Percentiles rank a stretch among this genome's conserved stretches.
phyloP scores from a whole-genome alignment of 2,888 invertebrate species.

The Melolontha melolontha region DNA sequence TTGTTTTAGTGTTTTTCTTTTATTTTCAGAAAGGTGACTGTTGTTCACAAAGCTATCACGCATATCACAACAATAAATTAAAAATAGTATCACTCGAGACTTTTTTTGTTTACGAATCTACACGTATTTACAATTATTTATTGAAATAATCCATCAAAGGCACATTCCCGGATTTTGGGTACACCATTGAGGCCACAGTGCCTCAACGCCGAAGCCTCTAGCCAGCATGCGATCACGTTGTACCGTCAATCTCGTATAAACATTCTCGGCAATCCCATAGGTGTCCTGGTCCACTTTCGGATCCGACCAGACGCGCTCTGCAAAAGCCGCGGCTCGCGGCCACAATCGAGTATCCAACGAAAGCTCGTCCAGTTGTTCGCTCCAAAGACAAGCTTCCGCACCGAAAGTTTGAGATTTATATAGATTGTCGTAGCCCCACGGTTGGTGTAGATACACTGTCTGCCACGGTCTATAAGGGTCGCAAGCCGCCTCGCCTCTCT shows the following conservation, averaged over 20 bases:
- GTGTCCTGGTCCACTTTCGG: slow-evolving; percentile 54
- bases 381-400: slow-evolving; percentile 88
- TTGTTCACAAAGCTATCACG: slow-evolving; percentile 3
- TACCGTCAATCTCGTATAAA: slow-evolving; percentile 76
- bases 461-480: slow-evolving; percentile 91
- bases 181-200: slow-evolving; percentile 84
- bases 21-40: not conserved
- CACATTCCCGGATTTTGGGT: slow-evolving; percentile 81
- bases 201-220: slow-evolving; percentile 76
- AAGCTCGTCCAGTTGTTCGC: slow-evolving; percentile 81
- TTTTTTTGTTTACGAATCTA: not conserved
- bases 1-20: no score
- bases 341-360: slow-evolving; percentile 84
- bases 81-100: slow-evolving; percentile 28
- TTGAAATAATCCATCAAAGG: slow-evolving; percentile 63
- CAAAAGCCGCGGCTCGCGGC: slow-evolving; percentile 86
- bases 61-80: slow-evolving; percentile 38
- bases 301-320: slow-evolving; percentile 83
- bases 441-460: slow-evolving; percentile 85
- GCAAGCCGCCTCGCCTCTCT: slow-evolving; percentile 86
- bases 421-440: slow-evolving; percentile 69
- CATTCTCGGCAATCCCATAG: slow-evolving; percentile 69
- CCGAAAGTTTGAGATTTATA: slow-evolving; percentile 71
- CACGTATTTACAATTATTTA: not conserved
- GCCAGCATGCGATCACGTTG: slow-evolving; percentile 74